These are phyloP conservation scores for Macropis europaea DNA, from an alignment of 2,888 invertebrate genomes.

Conservation along the genomic window DNA sequence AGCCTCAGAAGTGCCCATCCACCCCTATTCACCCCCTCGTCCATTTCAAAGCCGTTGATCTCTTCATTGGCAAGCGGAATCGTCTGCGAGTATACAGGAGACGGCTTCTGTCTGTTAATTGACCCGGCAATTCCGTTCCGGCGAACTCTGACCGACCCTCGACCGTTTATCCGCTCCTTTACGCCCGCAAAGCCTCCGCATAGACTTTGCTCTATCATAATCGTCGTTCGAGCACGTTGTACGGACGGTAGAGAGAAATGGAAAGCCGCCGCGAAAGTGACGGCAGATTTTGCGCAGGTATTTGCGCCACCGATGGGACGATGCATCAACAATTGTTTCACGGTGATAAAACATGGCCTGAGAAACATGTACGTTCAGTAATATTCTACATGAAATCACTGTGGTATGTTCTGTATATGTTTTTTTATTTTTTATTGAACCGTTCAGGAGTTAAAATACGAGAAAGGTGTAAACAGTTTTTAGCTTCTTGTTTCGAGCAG, in stretches of 20 bases:
- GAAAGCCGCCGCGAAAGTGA: too few species aligned
- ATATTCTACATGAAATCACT: too few species aligned
- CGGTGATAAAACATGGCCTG: too few species aligned
- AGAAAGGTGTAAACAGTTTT: too few species aligned
- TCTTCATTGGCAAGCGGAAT: constrained; percentile 23
- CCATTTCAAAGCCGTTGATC: constrained; percentile 23
- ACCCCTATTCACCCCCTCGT: neutral
- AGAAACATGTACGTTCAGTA: too few species aligned
- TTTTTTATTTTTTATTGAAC: too few species aligned
- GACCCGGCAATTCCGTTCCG: constrained; percentile 31
- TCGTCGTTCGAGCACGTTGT: neutral
- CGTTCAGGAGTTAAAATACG: too few species aligned
- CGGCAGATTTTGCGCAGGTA: too few species aligned
- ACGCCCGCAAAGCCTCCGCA: neutral
- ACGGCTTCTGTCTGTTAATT: constrained; percentile 37
- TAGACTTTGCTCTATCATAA: neutral
- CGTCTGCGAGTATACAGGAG: constrained; percentile 7
- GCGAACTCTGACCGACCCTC: constrained; percentile 4
- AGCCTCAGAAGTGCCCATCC: constrained; percentile 63
- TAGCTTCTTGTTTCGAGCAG: constrained; percentile 11
- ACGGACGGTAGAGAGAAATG: too few species aligned
- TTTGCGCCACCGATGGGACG: too few species aligned
- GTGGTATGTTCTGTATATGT: too few species aligned
- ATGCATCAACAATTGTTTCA: too few species aligned
- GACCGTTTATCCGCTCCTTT: neutral